Evolutionary conservation across 2,797 vertebrate genomes (phyloP).

Genomic region (Pitangus sulphuratus): DNA sequence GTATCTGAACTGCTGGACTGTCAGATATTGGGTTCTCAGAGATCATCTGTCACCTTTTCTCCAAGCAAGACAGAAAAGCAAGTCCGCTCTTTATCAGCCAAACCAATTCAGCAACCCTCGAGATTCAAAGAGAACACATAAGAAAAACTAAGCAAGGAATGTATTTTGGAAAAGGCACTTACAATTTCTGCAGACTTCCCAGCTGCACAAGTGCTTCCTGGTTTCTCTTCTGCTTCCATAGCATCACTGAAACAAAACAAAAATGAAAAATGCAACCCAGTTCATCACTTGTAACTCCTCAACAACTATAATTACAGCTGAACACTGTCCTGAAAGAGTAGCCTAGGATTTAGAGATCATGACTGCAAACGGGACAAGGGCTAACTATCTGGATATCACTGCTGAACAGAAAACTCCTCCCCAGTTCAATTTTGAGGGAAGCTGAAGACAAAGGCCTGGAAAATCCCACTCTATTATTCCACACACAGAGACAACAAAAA

Average conservation of each 20-base stretch:
- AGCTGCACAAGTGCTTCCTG: constrained; percentile 81
- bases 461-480: neutral
- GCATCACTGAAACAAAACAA: constrained; percentile 85
- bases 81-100: neutral
- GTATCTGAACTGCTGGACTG: neutral
- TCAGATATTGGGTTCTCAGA: neutral
- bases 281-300: neutral
- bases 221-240: constrained; percentile 97
- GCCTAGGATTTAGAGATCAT: neutral
- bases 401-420: neutral
- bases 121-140: neutral
- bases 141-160: neutral
- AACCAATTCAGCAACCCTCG: neutral
- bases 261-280: neutral
- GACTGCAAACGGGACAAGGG: neutral
- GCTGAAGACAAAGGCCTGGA: neutral
- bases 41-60: neutral
- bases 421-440: neutral
- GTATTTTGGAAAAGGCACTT: constrained; percentile 13
- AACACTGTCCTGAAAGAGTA: neutral
- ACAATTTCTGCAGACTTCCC: constrained; percentile 87
- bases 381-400: neutral
- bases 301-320: neutral
- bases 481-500: neutral
- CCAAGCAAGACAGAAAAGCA: neutral